Conservation (phyloP, 2,113 vertebrate species). For the Ceratotherium simum region DNA sequence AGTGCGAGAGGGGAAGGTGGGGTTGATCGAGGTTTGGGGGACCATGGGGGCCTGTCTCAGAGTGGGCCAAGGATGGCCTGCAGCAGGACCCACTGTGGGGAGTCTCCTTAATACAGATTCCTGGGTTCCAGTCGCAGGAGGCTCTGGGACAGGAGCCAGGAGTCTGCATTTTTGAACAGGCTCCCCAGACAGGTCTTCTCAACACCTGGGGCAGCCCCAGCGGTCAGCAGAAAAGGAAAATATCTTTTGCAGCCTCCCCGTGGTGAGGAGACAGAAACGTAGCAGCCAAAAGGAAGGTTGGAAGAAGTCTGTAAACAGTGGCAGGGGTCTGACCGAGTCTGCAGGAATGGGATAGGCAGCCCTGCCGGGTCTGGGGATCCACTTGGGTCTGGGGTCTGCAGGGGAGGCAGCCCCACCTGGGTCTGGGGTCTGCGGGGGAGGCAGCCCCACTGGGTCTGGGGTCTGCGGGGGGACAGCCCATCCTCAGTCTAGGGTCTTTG, state of each 20-base stretch:
- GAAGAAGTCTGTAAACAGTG: not conserved
- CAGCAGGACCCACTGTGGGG: too few relatives aligned
- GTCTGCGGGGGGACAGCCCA: not conserved
- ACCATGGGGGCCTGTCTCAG: not conserved
- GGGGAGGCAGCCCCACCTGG: not conserved
- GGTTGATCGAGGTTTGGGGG: not conserved
- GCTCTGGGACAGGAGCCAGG: not conserved
- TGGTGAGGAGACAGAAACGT: not conserved
- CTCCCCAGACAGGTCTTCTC: not conserved
- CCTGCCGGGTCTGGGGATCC: not conserved
- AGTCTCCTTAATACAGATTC: not conserved
- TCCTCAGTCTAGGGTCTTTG: not conserved
- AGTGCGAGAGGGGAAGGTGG: too few relatives aligned
- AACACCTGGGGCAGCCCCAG: too few relatives aligned
- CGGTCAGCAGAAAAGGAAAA: not conserved
- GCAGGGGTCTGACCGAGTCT: not conserved
- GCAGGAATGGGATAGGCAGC: not conserved
- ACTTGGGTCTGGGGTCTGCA: not conserved
- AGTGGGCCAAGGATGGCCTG: not conserved
- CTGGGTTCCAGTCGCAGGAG: not conserved
- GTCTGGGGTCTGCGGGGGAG: not conserved
- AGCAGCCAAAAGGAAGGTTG: not conserved
- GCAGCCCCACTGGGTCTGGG: not conserved
- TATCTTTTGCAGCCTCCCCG: rapidly evolving
- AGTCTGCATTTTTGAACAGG: not conserved